Percentiles rank a stretch among this genome's conserved stretches.
phyloP scores from a whole-genome alignment of 1,140 invertebrate species.

The Trachymyrmex cornetzi region DNA sequence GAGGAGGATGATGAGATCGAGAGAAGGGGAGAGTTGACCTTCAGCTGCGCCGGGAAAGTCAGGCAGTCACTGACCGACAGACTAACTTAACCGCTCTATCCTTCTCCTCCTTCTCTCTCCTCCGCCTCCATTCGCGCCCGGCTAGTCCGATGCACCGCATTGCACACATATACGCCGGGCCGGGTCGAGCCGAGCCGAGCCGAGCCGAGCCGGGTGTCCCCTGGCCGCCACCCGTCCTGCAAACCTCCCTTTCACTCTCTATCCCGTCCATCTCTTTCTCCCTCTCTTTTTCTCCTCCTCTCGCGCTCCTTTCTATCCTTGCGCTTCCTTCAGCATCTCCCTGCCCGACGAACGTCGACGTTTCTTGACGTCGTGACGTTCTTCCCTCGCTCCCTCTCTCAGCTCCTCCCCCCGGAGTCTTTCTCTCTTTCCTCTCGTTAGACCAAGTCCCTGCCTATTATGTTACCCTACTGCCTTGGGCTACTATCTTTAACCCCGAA shows the following conservation, averaged over 20 bases:
- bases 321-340: conserved; percentile 67
- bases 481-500: conserved; percentile 81
- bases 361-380: conserved; percentile 60
- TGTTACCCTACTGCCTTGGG: conserved; percentile 80
- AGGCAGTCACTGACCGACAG: conserved; percentile 87
- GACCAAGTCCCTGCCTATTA: conserved; percentile 76
- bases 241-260: conserved; percentile 45
- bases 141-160: conserved; percentile 83
- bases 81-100: conserved; percentile 87
- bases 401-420: conserved; percentile 4
- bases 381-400: conserved; percentile 15
- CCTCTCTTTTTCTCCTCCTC: conserved; percentile 22
- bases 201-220: conserved; percentile 13
- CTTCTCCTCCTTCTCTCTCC: conserved; percentile 82
- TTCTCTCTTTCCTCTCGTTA: conserved; percentile 76
- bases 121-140: conserved; percentile 81
- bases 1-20: conserved; percentile 76
- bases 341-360: conserved; percentile 23
- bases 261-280: conserved; percentile 29
- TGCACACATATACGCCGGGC: conserved; percentile 52
- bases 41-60: conserved; percentile 87
- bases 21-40: conserved; percentile 86
- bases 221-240: conserved; percentile 17
- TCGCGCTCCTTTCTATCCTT: conserved; percentile 36
- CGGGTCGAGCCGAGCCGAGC: background rate